Evolutionary conservation across 2,113 vertebrate species (phyloP).

Genomic region (Engraulis encrasicolus): DNA sequence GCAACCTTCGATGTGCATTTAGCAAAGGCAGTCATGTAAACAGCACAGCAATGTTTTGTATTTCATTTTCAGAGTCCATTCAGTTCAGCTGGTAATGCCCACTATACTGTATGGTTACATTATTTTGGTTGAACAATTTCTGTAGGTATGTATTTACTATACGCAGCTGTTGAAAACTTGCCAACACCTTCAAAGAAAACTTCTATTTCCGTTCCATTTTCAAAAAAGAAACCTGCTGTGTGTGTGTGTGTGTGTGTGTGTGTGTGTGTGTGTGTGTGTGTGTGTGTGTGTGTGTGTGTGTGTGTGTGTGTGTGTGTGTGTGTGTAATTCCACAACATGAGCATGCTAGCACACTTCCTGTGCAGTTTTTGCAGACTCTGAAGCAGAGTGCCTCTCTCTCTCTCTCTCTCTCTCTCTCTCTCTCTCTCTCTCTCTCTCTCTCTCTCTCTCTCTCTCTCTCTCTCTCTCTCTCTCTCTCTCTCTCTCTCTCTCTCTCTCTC

Average conservation of each 20-base stretch:
- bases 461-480: not conserved
- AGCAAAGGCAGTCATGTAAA: too few relatives aligned
- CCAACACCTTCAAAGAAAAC: not conserved
- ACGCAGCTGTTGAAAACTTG: not conserved
- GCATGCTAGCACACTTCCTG: conserved; percentile 18
- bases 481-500: not conserved
- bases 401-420: not conserved
- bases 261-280: not conserved
- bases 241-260: not conserved
- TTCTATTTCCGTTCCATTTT: not conserved
- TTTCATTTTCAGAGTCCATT: too few relatives aligned
- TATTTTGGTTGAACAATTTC: not conserved
- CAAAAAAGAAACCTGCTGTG: not conserved
- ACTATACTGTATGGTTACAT: too few relatives aligned
- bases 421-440: not conserved
- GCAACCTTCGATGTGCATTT: too few relatives aligned
- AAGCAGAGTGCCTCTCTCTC: too few relatives aligned
- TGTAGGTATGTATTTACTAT: not conserved
- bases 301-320: not conserved
- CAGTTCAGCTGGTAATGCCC: too few relatives aligned
- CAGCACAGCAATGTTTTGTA: too few relatives aligned
- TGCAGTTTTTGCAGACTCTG: not conserved
- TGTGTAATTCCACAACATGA: not conserved
- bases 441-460: not conserved
- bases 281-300: not conserved